Base-by-base conservation (phyloP, 2,797 vertebrate genomes). In the Pachyuromys duprasi region DNA sequence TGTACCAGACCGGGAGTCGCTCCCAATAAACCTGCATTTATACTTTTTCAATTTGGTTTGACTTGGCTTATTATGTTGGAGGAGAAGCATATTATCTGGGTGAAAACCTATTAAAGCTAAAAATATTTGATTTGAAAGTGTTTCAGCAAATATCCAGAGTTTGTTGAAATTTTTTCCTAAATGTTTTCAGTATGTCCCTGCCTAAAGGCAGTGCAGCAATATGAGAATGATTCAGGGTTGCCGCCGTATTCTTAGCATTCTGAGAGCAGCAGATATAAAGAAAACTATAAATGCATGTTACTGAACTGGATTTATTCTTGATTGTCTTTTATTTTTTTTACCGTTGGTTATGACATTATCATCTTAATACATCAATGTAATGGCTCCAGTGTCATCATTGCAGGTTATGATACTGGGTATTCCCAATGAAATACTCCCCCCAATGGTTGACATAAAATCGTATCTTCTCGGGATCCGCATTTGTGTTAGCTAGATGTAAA, bases 111-210 rank as follows among this genome's bases (percentile, higher is more conserved):
- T 49, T 49, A 49, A 49, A 11, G 49, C 49, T 49, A 49, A 63
- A 92, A 95, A 86, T 83, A 90, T 84, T 15, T 78, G 57, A 78
- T 45, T 94, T 24, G 63, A 86, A 88, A 88, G 63, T 67, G 33
- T 91, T 94, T 89, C 60, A 90, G 26, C n/a, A 93, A 91, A 81
- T 84, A 24, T 79, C 26, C 22, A 87, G 36, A 82, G 28, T 67
- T 39, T 7, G 2, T 36, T n/a, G n/a, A 26, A 11, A 83, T 96
- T 96, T 95, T 95, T 93, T 94, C 62, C 87, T 69, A 62, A 89
- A 39, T 70, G 1, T 18, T 94, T 90, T 96, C 42, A 79, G 49
- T 45, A 83, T 55, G 65, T 33, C 49, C 13, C n/a, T 70, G 57
- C 31, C 33, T 82, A 76, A 94, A 60, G 81, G 31, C 20, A 67